A percentile compares a stretch with the other conserved stretches of the same genome.
Evolutionary conservation across 2,888 invertebrate species (phyloP).

Genomic region (Busseola fusca): DNA sequence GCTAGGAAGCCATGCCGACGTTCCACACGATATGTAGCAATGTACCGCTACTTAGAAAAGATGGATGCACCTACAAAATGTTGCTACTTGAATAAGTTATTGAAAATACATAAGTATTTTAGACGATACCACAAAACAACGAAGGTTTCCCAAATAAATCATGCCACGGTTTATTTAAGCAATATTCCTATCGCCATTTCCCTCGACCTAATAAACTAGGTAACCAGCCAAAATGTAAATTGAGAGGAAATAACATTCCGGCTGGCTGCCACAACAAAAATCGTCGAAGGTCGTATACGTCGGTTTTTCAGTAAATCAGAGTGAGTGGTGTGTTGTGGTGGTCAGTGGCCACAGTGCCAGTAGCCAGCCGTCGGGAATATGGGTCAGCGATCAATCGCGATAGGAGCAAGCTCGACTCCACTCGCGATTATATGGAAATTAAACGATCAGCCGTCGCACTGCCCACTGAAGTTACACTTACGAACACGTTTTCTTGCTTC

Average conservation of each 20-base stretch:
- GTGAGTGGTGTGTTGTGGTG: constrained; percentile 50
- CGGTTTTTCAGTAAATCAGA: constrained; percentile 49
- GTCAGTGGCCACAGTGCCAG: constrained; percentile 64
- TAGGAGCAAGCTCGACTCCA: constrained; percentile 75
- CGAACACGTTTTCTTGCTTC: constrained; percentile 37
- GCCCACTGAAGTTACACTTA: constrained; percentile 45
- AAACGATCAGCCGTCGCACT: constrained; percentile 69
- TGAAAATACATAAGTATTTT: not conserved
- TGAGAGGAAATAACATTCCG: constrained; percentile 65
- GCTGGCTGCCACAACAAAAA: constrained; percentile 65
- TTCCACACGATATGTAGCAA: constrained; percentile 7
- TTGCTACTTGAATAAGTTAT: not conserved
- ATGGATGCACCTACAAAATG: not conserved
- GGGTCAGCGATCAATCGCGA: constrained; percentile 86
- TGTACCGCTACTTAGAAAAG: not conserved
- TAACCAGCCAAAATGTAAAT: constrained; percentile 54
- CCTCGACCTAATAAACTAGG: constrained; percentile 40
- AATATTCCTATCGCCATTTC: constrained; percentile 35
- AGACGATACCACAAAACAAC: not conserved
- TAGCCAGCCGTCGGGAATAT: constrained; percentile 69
- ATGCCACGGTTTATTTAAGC: constrained; percentile 4
- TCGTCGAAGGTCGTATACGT: constrained; percentile 68
- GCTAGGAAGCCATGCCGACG: too few relatives aligned
- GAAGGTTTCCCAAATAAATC: constrained; percentile 16
- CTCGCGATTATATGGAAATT: constrained; percentile 84